Evolutionary conservation across 2,113 vertebrate genomes (phyloP).

Genomic region (Trogon melanurus): DNA sequence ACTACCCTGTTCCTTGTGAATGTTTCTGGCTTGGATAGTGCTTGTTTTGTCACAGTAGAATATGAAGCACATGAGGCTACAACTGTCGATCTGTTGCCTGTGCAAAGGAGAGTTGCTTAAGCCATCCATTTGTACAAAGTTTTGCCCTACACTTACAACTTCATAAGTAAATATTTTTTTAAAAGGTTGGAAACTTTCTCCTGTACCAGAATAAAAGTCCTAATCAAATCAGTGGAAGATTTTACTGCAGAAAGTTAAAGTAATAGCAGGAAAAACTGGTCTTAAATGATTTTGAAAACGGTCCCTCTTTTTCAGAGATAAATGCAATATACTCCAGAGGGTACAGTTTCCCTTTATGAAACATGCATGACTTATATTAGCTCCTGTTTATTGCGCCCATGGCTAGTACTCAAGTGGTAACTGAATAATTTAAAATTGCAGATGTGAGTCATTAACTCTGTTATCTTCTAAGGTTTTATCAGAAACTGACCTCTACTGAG

Average conservation of each 20-base stretch:
- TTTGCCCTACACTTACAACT: not conserved
- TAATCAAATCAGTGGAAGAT: not conserved
- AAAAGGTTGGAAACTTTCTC: not conserved
- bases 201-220: not conserved
- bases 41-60: not conserved
- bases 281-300: not conserved
- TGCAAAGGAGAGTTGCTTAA: not conserved
- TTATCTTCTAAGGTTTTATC: not conserved
- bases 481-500: not conserved
- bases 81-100: not conserved
- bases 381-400: not conserved
- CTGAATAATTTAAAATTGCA: constrained; percentile 56
- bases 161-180: not conserved
- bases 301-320: not conserved
- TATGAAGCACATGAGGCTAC: not conserved
- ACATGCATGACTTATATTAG: constrained; percentile 53
- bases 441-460: constrained; percentile 47
- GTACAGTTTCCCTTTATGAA: constrained; percentile 40
- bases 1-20: fast-evolving
- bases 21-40: fast-evolving
- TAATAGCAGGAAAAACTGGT: not conserved
- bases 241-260: not conserved
- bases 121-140: not conserved
- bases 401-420: constrained; percentile 4
- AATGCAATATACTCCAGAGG: not conserved